phyloP scores from a whole-genome alignment of 2,888 invertebrate genomes.

The Lamellibrachia columna region DNA sequence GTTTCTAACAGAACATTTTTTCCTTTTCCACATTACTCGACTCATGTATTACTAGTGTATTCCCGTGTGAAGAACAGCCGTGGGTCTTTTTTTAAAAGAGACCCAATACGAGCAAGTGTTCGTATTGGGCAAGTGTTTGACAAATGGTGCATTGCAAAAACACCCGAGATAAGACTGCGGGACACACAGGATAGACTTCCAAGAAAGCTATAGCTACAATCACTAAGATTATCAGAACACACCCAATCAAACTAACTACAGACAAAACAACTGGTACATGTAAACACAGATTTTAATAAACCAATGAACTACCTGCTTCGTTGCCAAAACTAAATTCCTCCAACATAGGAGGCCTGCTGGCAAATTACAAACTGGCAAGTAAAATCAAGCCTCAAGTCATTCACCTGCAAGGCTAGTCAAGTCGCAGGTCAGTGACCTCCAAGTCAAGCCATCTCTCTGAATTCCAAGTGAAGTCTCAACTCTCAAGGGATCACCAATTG shows the following conservation, averaged over 20 bases:
- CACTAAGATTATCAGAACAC: background rate
- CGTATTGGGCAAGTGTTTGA: background rate
- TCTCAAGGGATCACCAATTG: no score
- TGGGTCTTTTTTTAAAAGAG: background rate
- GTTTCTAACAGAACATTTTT: no score
- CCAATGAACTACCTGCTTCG: constrained; percentile 3
- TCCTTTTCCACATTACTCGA: background rate
- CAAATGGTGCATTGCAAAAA: background rate
- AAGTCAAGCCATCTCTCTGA: no score
- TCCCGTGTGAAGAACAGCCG: background rate
- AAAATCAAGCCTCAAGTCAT: no score
- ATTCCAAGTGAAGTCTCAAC: no score
- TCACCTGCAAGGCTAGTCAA: no score
- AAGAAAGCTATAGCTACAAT: background rate
- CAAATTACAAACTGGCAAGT: no score
- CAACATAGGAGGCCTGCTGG: background rate
- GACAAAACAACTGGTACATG: background rate
- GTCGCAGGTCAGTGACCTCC: no score
- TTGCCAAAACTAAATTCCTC: background rate
- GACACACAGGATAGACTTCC: background rate
- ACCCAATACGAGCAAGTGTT: background rate
- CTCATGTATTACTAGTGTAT: background rate
- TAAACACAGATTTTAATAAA: background rate
- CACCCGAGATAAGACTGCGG: background rate
- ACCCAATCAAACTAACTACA: background rate